phyloP scores from a whole-genome alignment of 2,888 invertebrate species.

The Stenodema calcarata region DNA sequence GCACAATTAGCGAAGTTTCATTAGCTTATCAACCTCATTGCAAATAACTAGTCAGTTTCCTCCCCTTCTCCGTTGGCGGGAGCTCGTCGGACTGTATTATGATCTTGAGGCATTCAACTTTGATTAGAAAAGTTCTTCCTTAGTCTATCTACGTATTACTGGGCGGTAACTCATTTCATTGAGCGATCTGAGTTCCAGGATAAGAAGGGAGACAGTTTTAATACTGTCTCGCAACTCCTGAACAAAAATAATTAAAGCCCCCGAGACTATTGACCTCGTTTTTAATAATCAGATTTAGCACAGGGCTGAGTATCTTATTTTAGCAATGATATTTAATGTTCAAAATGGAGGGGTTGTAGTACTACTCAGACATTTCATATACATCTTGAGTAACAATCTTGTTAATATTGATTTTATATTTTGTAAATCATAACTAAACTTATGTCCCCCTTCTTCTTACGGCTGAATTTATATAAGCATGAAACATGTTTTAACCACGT shows the following conservation, averaged over 20 bases:
- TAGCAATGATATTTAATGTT: too few relatives aligned
- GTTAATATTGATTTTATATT: too few relatives aligned
- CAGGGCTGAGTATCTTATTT: too few relatives aligned
- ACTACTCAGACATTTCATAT: too few relatives aligned
- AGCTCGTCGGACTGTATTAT: slow-evolving; percentile 12
- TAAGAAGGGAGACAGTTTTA: background rate
- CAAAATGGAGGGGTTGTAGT: too few relatives aligned
- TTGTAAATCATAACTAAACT: too few relatives aligned
- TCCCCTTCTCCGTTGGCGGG: background rate
- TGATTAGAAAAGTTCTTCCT: slow-evolving; percentile 25
- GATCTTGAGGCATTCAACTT: slow-evolving; percentile 23
- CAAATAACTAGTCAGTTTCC: slow-evolving; percentile 12
- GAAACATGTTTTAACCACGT: too few relatives aligned
- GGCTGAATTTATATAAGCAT: too few relatives aligned
- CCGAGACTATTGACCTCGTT: background rate
- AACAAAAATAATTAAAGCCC: background rate
- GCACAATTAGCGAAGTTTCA: slow-evolving; percentile 34
- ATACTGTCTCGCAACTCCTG: background rate
- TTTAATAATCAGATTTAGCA: background rate
- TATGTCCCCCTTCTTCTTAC: too few relatives aligned
- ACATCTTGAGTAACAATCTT: too few relatives aligned
- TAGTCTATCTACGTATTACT: background rate
- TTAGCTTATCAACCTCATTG: slow-evolving; percentile 21
- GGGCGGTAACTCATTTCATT: background rate
- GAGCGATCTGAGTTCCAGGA: background rate